Base-by-base conservation (phyloP, 2,113 vertebrate genomes). In the Cacatua alba region DNA sequence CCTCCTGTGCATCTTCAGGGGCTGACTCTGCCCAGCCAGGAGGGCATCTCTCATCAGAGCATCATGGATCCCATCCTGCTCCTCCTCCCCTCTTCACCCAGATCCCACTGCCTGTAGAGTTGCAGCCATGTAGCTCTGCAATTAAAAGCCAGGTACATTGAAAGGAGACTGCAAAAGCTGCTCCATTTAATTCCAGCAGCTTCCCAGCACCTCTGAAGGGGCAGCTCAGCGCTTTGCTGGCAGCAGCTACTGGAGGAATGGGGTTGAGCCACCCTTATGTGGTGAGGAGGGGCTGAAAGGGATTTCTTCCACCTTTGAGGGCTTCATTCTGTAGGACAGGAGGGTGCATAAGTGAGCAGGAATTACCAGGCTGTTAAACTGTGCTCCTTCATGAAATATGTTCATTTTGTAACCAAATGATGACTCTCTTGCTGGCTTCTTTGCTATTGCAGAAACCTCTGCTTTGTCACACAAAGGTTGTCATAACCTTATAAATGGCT, bases 341-440 rank as follows among this genome's bases (percentile, higher is more conserved):
- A 69, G 79, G 68, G 69, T 69, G 53, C 53, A 37, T 78, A 76
- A 87, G 90, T 78, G 35, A 82, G 82, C 53, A n/a, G 49, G 69
- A 93, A 55, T 86, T 79, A 60, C 59, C 3, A n/a, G 92, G 86
- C 74, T 87, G 85, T 82, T 93, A 87, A 87, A 85, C 87, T 86
- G 57, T 20, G 2, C 55, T 95, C 80, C 84, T 89, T 88, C 1
- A 0, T 62, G 68, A 94, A 89, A 86, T 68, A 69, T 67, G 64
- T 83, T 91, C 64, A 28, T 72, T 90, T 64, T 72, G 60, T 81
- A 63, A 51, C 67, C 65, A 55, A 70, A 71, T 67, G 44, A 62
- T 1, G 4, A 70, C 37, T 74, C 2, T 4, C 37, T 78, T 5
- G 1, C 43, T 65, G 72, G 33, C n/a, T 85, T 13, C 60, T 82